Conservation (phyloP, 2,888 invertebrate species). For the Trypoxylon attenuatum region DNA sequence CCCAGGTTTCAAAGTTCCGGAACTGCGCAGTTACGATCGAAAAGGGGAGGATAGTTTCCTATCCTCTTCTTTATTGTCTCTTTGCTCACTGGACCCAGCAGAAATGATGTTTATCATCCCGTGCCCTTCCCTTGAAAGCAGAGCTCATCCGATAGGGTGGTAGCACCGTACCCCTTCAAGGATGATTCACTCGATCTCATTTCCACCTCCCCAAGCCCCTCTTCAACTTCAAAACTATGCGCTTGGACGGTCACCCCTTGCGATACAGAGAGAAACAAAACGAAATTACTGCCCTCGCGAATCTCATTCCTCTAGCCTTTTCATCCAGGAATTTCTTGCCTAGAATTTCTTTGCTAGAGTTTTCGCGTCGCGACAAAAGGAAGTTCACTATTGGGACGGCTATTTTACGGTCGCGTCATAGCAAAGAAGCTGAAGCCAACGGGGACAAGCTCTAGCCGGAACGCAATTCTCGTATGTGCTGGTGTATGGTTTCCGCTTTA, state of each 20-base stretch:
- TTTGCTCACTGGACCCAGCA: constrained; percentile 33
- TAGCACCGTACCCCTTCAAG: constrained; percentile 32
- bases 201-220: neutral
- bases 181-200: constrained; percentile 45
- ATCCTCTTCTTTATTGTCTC: constrained; percentile 31
- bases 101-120: constrained; percentile 40
- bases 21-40: constrained; percentile 14
- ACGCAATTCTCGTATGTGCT: constrained; percentile 41
- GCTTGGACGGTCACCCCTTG: constrained; percentile 1
- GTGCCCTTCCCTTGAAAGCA: constrained; percentile 41
- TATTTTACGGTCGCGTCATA: too few species aligned
- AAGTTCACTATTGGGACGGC: too few species aligned
- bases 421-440: too few species aligned
- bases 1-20: constrained; percentile 17
- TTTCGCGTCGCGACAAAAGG: neutral
- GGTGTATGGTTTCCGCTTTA: constrained; percentile 64
- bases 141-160: too few species aligned
- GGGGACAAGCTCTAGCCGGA: constrained; percentile 19
- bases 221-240: constrained; percentile 6
- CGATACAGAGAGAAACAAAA: constrained; percentile 27
- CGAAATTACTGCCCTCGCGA: constrained; percentile 15
- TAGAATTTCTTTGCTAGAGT: neutral
- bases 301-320: neutral
- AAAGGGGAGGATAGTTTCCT: constrained; percentile 19
- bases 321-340: neutral